Evolutionary conservation across 2,888 invertebrate species (phyloP), one percentile per base, ranked within the genome.

Genomic region (Adelphocoris suturalis): DNA sequence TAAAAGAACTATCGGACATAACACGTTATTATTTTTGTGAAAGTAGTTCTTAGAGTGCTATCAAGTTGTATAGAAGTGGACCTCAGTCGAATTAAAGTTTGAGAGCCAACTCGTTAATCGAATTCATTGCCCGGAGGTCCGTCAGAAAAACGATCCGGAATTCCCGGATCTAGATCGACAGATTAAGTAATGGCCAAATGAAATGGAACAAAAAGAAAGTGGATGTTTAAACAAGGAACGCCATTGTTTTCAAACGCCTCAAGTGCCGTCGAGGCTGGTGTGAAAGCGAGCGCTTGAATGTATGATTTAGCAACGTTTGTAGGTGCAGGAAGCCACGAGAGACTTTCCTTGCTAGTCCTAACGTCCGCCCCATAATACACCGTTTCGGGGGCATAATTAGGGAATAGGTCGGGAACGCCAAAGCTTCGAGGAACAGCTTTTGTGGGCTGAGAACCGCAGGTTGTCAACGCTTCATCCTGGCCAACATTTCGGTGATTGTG

Each of bases 201-300:
- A 82, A 82, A 48, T 52, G 82, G 82, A 82, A 82, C 82, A 82
- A 82, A 82, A 82, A 23, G 82, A 82, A 82, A 82, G 82, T 82
- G 19, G 82, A 81, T 47, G 47, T 82, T 52, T 52, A 82, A 23
- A 82, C 82, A 82, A 82, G 52, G 81, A n/a, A 11, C 23, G 14
- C 82, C 52, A 52, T 82, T 82, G 82, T 82, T 47, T 82, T 52
- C 52, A 27, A 52, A 52, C 19, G 27, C 52, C 5, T 23, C 47
- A 12, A 23, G 23, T 13, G 52, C 4, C n/a, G 5, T 23, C n/a
- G 46, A 14, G 23, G 52, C 9, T 12, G n/a, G 82, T 27, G 80
- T 47, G 80, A 52, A 82, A 82, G 52, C 27, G 52, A 14, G 3
- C 5, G 23, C 23, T 52, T 80, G 82, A 82, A 82, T 82, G 82